These are phyloP conservation scores for Laothoe populi DNA, from an alignment of 2,888 invertebrate species.

Conservation along the genomic window DNA sequence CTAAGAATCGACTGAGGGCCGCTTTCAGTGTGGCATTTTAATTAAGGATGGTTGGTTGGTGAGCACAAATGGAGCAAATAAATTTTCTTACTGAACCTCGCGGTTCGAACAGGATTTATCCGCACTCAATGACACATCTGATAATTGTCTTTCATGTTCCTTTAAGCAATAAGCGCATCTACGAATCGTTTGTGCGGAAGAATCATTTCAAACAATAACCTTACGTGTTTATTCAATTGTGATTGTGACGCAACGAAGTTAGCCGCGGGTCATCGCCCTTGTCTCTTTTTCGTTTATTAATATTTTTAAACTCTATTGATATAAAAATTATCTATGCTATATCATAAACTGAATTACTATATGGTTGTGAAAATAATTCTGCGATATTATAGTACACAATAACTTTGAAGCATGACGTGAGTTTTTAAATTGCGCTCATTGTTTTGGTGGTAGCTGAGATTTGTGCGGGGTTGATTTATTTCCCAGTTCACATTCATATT, in stretches of 20 bases:
- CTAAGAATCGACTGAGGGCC: conserved; percentile 59
- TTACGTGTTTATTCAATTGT: conserved; percentile 24
- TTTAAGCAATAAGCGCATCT: conserved; percentile 18
- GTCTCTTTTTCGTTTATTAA: conserved; percentile 28
- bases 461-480: too few species aligned
- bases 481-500: too few species aligned
- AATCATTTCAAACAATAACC: conserved; percentile 9
- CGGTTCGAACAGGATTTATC: conserved; percentile 81
- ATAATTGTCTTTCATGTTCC: conserved; percentile 25
- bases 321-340: background rate
- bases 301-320: conserved; percentile 11
- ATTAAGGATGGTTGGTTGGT: conserved; percentile 73
- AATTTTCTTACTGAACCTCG: conserved; percentile 65
- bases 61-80: conserved; percentile 61
- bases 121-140: conserved; percentile 54
- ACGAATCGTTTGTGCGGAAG: conserved; percentile 22
- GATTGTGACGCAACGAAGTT: conserved; percentile 27
- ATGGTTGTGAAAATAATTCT: conserved; percentile 7
- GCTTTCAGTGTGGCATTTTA: conserved; percentile 56
- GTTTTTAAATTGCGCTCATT: background rate
- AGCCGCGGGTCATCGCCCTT: conserved; percentile 34
- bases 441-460: too few species aligned
- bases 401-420: background rate
- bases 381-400: background rate
- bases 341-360: conserved; percentile 11